Evolutionary conservation across 37 sponge, comb jelly and placozoan species (phyloP), one percentile per base, ranked within the genome.

Genomic region (Corticium candelabrum): DNA sequence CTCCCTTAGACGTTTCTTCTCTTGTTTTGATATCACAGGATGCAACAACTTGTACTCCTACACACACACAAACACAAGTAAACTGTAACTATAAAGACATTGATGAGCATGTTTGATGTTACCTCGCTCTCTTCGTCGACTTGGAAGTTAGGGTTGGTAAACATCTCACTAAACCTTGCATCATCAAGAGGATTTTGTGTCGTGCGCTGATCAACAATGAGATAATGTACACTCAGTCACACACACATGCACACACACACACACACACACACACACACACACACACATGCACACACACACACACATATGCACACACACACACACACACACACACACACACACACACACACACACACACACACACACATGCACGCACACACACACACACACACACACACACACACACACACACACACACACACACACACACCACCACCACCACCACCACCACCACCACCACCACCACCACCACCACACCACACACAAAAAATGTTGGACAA

Each of bases 101-200:
- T 37, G 79, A 7, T 15, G 11, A 33, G 21, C n/a, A 35, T 81
- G 4, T 35, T 33, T 3, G 4, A 37, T 40, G 74, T 38, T 36
- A 84, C 86, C 78, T 93, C 91, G 76, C 94, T 97, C 80, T 91
- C 94, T 32, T 81, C 85, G 70, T 97, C 92, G 69, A 94, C 75
- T 78, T 94, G 81, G 70, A 89, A 97, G 77, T 91, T 87, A 7
- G 91, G 81, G 39, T 97, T 76, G 27, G 81, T 73, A 80, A 94
- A 97, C 84, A 97, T 75, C 37, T 83, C 79, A 7, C 85, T 74
- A 83, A 97, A 97, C 38, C 98, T 69, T 5, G 86, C 78, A 3
- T 41, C 78, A 21, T 33, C 41, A 2, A 1, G 75, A 34, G 35
- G 36, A 1, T 1, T 2, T 2, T 68, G 2, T 68, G 68, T 68